These are phyloP conservation scores for Acrossocheilus fasciatus DNA, from an alignment of 2,797 vertebrate genomes.

Conservation along the genomic window DNA sequence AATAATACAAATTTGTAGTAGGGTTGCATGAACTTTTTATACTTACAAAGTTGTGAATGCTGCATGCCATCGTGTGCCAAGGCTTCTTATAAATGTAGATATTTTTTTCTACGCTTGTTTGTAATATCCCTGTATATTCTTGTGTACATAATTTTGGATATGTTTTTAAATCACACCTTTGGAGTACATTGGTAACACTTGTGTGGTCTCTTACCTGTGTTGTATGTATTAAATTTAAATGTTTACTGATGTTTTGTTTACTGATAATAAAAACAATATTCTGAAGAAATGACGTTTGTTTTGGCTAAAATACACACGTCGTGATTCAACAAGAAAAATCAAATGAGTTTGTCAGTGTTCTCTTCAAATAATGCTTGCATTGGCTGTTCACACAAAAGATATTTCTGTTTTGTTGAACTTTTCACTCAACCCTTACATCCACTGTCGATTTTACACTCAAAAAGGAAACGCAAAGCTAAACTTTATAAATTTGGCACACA, in stretches of 20 bases:
- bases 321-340: background rate
- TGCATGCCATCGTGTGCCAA: conserved; percentile 62
- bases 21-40: conserved; percentile 44
- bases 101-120: conserved; percentile 52
- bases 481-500: conserved; percentile 31
- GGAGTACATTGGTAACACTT: conserved; percentile 21
- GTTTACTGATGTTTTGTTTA: conserved; percentile 34
- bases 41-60: conserved; percentile 28
- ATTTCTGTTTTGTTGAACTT: conserved; percentile 45
- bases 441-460: conserved; percentile 41
- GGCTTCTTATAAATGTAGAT: conserved; percentile 45
- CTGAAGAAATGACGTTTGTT: background rate
- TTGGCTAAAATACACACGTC: background rate
- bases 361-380: background rate
- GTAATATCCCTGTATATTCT: conserved; percentile 62
- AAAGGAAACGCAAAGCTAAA: background rate
- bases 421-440: conserved; percentile 42
- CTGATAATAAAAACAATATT: conserved; percentile 18
- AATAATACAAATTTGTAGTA: conserved; percentile 12
- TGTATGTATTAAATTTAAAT: conserved; percentile 10
- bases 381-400: conserved; percentile 13
- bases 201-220: conserved; percentile 25
- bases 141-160: conserved; percentile 60
- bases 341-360: background rate
- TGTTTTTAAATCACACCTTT: conserved; percentile 42